Evolutionary conservation across 2,797 vertebrate genomes (phyloP).

Genomic region (Pampus argenteus): DNA sequence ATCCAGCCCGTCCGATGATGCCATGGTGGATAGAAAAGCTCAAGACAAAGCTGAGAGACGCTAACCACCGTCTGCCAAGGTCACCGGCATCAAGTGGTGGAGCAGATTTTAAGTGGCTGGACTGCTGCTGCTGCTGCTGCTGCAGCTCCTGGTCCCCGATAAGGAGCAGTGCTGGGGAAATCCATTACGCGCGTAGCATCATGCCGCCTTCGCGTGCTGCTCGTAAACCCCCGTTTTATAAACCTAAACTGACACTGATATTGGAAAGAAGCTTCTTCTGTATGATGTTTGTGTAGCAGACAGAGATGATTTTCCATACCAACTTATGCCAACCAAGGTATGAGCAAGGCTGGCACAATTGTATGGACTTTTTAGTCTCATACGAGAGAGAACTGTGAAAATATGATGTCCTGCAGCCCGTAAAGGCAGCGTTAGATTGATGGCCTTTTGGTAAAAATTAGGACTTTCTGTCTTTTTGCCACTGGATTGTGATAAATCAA

Average conservation of each 20-base stretch:
- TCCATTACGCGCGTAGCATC: slow-evolving; percentile 75
- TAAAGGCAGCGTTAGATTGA: too few species aligned
- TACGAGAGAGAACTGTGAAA: too few species aligned
- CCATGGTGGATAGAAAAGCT: slow-evolving; percentile 82
- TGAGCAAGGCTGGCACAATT: too few species aligned
- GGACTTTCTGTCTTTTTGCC: too few species aligned
- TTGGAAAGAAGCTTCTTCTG: background rate
- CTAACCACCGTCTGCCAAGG: slow-evolving; percentile 77
- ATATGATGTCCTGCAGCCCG: too few species aligned
- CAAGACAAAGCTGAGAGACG: slow-evolving; percentile 19
- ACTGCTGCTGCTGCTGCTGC: slow-evolving; percentile 68
- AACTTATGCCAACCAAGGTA: too few species aligned
- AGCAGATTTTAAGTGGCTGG: slow-evolving; percentile 46
- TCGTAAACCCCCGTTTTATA: slow-evolving; percentile 25
- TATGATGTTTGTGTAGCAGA: background rate
- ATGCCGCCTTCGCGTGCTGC: slow-evolving; percentile 58
- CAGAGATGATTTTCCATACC: background rate
- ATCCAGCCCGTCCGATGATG: slow-evolving; percentile 87
- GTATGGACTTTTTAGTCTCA: too few species aligned
- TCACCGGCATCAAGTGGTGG: slow-evolving; percentile 72
- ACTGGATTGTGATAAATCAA: too few species aligned
- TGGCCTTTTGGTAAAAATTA: too few species aligned
- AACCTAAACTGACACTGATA: too few species aligned
- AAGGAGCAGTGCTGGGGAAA: slow-evolving; percentile 67
- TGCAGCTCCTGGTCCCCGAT: slow-evolving; percentile 62